These are phyloP conservation scores for Tokudaia muenninki DNA, from an alignment of 2,797 vertebrate species.

Conservation along the genomic window DNA sequence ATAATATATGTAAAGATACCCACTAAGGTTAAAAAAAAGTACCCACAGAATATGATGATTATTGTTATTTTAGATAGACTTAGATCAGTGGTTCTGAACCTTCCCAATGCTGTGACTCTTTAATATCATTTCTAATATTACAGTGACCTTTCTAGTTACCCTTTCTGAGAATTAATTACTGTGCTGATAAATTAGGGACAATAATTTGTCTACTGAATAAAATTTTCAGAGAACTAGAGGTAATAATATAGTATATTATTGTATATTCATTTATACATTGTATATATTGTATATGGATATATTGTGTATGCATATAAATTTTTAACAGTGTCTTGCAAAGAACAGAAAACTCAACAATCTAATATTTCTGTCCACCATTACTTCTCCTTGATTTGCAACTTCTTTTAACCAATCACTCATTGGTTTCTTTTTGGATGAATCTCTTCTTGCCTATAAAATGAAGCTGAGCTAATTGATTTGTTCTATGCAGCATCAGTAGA, in stretches of 20 bases:
- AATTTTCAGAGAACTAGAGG: constrained; percentile 7
- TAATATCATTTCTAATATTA: neutral
- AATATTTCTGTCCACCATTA: neutral
- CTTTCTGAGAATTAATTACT: neutral
- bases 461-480: neutral
- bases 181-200: neutral
- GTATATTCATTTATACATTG: neutral
- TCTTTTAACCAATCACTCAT: neutral
- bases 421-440: neutral
- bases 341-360: neutral
- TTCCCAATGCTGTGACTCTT: neutral
- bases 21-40: neutral
- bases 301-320: no score
- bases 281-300: no score
- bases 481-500: neutral
- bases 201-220: neutral
- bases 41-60: neutral
- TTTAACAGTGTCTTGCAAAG: constrained; percentile 39
- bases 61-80: neutral
- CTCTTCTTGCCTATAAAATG: neutral
- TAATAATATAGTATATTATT: neutral
- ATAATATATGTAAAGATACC: no score
- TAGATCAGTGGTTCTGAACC: neutral
- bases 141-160: neutral
- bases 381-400: constrained; percentile 13